A percentile compares a stretch with the other conserved stretches of the same genome.
These are phyloP conservation scores for Rostratula benghalensis DNA, from an alignment of 2,113 vertebrate species.

Conservation along the genomic window DNA sequence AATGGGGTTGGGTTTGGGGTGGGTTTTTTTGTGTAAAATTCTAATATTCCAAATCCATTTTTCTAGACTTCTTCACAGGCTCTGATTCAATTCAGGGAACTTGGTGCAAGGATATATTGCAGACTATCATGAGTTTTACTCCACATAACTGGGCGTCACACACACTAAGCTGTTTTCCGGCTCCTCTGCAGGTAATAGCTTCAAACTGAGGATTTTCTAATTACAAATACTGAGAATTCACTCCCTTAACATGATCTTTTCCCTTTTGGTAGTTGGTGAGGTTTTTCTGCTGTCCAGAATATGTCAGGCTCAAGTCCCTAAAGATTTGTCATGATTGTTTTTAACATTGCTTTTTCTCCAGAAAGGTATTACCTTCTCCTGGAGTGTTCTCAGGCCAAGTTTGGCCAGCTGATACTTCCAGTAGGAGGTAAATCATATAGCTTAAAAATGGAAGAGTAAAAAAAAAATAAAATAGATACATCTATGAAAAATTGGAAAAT, in stretches of 20 bases:
- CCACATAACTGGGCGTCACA: conserved; percentile 99
- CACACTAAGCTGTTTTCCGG: conserved; percentile 96
- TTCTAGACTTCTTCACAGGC: conserved; percentile 95
- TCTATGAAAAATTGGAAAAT: background rate
- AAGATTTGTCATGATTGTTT: background rate
- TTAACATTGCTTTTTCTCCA: background rate
- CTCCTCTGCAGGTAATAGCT: conserved; percentile 90
- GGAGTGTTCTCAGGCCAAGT: background rate
- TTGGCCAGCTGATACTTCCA: background rate
- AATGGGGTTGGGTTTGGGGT: too few species aligned
- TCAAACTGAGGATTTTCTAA: background rate
- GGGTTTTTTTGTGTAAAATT: background rate
- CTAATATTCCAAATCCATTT: background rate
- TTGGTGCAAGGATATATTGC: conserved; percentile 99
- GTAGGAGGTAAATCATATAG: background rate
- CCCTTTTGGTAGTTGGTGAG: background rate
- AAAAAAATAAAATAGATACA: too few species aligned
- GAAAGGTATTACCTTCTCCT: background rate
- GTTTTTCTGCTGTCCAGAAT: background rate
- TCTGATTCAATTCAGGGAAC: conserved; percentile 98
- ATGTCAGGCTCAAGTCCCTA: background rate
- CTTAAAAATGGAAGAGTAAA: background rate
- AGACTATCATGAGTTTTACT: conserved; percentile 98
- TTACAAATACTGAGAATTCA: background rate
- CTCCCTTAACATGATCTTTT: background rate